Conservation (phyloP, 2,113 vertebrate genomes). For the Brachyistius frenatus region DNA sequence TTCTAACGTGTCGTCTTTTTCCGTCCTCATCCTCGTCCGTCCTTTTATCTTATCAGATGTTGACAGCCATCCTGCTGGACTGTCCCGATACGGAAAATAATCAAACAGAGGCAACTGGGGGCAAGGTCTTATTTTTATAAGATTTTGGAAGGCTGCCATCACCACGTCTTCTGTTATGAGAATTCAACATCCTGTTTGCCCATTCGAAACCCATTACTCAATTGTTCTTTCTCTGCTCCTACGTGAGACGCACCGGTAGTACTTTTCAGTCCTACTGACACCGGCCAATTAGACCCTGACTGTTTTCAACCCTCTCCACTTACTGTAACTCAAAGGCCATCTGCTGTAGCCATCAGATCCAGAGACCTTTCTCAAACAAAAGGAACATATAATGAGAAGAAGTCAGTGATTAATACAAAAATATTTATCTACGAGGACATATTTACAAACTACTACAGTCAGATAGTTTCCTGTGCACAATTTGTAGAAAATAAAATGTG, state of each 20-base stretch:
- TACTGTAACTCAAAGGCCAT: slow-evolving; percentile 3
- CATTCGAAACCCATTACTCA: slow-evolving; percentile 47
- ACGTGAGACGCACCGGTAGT: slow-evolving; percentile 11
- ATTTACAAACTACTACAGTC: background rate
- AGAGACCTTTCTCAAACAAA: background rate
- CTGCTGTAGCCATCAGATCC: slow-evolving; percentile 42
- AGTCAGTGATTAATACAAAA: background rate
- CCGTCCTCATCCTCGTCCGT: background rate
- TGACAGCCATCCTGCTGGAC: slow-evolving; percentile 41
- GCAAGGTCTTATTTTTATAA: slow-evolving; percentile 21
- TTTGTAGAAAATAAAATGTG: too few species aligned
- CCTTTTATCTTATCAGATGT: slow-evolving; percentile 43
- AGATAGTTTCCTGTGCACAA: background rate
- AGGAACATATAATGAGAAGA: background rate
- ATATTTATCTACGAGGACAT: background rate
- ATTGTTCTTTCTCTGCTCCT: slow-evolving; percentile 48
- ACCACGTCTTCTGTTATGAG: slow-evolving; percentile 31
- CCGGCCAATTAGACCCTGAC: background rate
- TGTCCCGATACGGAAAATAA: slow-evolving; percentile 2
- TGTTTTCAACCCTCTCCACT: background rate
- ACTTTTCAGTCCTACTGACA: slow-evolving; percentile 31
- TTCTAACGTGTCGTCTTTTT: slow-evolving; percentile 12
- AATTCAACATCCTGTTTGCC: slow-evolving; percentile 45
- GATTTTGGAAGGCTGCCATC: slow-evolving; percentile 38
- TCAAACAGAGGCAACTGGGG: slow-evolving; percentile 14